Evolutionary conservation across 2,113 vertebrate genomes (phyloP), one percentile per base, ranked within the genome.

Genomic region (Forbesichthys papilliferus): DNA sequence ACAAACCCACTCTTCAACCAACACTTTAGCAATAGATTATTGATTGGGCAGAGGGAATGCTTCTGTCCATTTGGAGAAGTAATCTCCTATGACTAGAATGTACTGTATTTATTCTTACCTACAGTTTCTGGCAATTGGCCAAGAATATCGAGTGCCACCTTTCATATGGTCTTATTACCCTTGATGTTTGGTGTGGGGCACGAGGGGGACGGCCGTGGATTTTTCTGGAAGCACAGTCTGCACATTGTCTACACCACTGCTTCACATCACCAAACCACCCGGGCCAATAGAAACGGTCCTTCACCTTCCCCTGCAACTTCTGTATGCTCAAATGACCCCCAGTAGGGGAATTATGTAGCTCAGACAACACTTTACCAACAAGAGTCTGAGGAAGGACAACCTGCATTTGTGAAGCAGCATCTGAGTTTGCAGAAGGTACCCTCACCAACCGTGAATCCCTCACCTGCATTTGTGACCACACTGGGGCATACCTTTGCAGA

Each of bases 11-110:
- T 68, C n/a, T 33, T 69, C 60, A 9, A n/a, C 27, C 14, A 78
- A 48, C 6, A 73, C 33, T 5, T 54, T 64, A 9, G 65, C 65
- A 3, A 77, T 8, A 1, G 53, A 16, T 16, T 67, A 8, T 9
- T 77, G 68, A 49, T 72, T 68, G 10, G 62, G 68, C 1, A 76
- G 36, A 2, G 74, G 55, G n/a, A 66, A 66, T 5, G 64, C 52
- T n/a, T 73, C 69, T 11, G 64, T 67, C 69, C 63, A 61, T 14
- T 67, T 71, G 3, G 48, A 66, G 33, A 77, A 77, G 11, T 67
- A 67, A 13, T 77, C 66, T 3, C 27, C 61, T 13, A 75, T 12
- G 3, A 69, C 66, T 9, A 69, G 14, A 9, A 69, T 16, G 16
- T 16, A 16, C 16, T 55, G 16, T 16, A 16, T 16, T 16, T 16